Percentiles rank a stretch among this genome's conserved stretches.
Evolutionary conservation across 2,797 vertebrate species (phyloP).

Genomic region (Schizopygopsis malacanthus): DNA sequence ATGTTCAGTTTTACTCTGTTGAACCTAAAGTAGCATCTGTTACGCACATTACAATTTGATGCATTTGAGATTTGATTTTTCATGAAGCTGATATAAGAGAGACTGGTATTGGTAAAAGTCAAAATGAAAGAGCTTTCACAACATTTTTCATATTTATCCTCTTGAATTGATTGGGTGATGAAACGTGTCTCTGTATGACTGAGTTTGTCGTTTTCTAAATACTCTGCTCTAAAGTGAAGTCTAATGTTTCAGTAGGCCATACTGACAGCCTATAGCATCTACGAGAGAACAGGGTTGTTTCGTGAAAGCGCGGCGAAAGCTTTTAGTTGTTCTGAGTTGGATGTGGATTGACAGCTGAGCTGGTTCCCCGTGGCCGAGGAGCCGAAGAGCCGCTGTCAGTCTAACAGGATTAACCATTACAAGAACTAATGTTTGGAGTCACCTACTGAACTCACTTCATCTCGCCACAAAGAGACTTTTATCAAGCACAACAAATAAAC

Average conservation of each 20-base stretch:
- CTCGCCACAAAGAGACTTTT: conserved; percentile 33
- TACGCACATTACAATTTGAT: no score
- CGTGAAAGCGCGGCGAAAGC: conserved; percentile 59
- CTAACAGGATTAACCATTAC: conserved; percentile 78
- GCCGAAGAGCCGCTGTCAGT: conserved; percentile 77
- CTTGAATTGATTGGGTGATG: not conserved
- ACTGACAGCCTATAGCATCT: not conserved
- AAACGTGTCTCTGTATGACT: not conserved
- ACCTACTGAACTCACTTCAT: conserved; percentile 64
- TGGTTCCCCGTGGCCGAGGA: conserved; percentile 70
- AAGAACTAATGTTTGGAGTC: conserved; percentile 73
- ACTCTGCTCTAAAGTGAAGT: not conserved
- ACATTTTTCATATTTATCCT: not conserved
- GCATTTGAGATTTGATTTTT: not conserved
- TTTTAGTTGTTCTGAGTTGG: conserved; percentile 68
- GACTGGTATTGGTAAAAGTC: not conserved
- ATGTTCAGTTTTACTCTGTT: no score
- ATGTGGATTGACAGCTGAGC: conserved; percentile 69
- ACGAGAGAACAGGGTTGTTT: not conserved
- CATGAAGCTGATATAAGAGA: not conserved
- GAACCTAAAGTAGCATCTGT: no score
- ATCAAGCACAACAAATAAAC: conserved; percentile 15
- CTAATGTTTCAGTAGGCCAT: not conserved
- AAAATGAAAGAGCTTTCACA: no score
- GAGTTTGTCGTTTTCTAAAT: not conserved